Evolutionary conservation across 2,888 invertebrate genomes (phyloP).

Genomic region (Macrostomum cliftonense): DNA sequence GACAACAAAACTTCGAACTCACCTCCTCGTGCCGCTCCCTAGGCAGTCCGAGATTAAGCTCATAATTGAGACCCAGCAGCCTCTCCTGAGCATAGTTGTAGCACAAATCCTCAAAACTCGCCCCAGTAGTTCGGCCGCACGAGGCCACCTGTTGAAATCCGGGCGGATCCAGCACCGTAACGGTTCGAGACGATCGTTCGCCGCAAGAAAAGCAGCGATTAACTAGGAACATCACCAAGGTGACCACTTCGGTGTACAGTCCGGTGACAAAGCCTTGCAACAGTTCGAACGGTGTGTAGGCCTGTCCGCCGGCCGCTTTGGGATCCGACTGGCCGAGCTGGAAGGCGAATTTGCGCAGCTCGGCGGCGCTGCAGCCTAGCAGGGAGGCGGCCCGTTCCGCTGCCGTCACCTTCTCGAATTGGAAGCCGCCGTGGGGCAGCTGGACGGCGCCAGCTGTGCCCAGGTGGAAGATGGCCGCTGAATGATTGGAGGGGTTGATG

Average conservation of each 20-base stretch:
- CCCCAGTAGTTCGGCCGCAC: constrained; percentile 56
- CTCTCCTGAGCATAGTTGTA: constrained; percentile 81
- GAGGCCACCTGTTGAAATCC: constrained; percentile 79
- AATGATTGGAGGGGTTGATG: too few relatives aligned
- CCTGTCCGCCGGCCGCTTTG: background rate
- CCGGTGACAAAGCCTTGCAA: constrained; percentile 69
- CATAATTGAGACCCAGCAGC: constrained; percentile 65
- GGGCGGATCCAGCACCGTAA: constrained; percentile 65
- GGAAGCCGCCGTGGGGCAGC: constrained; percentile 40
- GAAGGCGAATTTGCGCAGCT: constrained; percentile 60
- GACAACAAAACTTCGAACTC: constrained; percentile 11
- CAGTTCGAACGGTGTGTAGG: constrained; percentile 52
- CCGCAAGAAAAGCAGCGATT: constrained; percentile 48
- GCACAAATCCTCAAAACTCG: constrained; percentile 62
- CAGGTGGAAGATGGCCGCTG: constrained; percentile 69
- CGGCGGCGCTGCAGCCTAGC: constrained; percentile 56
- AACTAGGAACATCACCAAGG: constrained; percentile 65
- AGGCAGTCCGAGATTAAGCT: constrained; percentile 59
- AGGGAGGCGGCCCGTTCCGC: constrained; percentile 31
- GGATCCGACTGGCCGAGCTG: constrained; percentile 12
- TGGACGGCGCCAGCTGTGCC: constrained; percentile 49
- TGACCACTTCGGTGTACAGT: constrained; percentile 71
- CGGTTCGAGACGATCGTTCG: constrained; percentile 55
- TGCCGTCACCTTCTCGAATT: constrained; percentile 30
- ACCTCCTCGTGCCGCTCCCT: constrained; percentile 50